Evolutionary conservation across 2,797 vertebrate genomes (phyloP).

Genomic region (Thripadectes ignobilis): DNA sequence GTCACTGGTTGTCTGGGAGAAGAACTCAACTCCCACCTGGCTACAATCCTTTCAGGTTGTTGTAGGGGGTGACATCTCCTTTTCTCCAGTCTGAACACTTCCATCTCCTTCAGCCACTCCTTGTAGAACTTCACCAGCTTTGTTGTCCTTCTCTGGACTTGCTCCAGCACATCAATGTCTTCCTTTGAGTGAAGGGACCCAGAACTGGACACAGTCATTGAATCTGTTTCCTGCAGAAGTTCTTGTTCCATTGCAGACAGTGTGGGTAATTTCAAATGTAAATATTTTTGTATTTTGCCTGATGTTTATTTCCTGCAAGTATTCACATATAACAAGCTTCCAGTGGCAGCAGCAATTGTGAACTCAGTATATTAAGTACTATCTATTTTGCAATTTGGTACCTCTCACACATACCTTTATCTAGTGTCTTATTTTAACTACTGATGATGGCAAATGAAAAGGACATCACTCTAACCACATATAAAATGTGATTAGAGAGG

Average conservation of each 20-base stretch:
- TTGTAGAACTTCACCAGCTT: background rate
- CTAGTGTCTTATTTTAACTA: background rate
- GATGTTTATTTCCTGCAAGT: background rate
- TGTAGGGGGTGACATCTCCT: background rate
- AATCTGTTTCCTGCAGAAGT: background rate
- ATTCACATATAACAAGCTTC: background rate
- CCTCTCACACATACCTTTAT: background rate
- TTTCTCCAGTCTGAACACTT: background rate
- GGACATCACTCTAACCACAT: background rate
- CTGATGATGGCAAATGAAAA: background rate
- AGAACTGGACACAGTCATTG: background rate
- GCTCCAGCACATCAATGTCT: background rate
- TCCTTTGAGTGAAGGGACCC: background rate
- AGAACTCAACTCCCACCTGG: background rate
- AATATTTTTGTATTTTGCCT: background rate
- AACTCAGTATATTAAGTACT: background rate
- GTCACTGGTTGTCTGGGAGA: accelerated
- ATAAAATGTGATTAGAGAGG: background rate
- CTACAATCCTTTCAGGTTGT: background rate
- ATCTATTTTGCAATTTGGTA: background rate
- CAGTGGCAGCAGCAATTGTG: background rate
- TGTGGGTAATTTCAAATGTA: background rate
- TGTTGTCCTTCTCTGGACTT: background rate
- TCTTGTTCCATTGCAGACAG: background rate
- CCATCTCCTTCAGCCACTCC: background rate